Evolutionary conservation across 2,797 vertebrate species (phyloP).

Genomic region (Petrocephalus sullivani): DNA sequence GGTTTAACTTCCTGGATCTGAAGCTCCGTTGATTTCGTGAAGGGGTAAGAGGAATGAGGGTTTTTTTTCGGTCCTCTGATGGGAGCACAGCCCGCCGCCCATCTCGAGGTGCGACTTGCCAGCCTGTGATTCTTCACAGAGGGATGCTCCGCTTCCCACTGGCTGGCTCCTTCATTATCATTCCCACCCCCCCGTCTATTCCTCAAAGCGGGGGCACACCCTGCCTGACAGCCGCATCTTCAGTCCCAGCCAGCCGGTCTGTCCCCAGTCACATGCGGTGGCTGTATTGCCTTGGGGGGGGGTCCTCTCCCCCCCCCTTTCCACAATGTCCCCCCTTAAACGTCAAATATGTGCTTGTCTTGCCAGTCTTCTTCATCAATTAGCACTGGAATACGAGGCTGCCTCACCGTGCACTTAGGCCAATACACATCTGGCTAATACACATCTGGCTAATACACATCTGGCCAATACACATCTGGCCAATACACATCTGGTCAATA

Average conservation of each 20-base stretch:
- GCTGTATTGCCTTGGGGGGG: conserved; percentile 23
- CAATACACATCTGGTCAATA: conserved; percentile 35
- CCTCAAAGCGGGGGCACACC: conserved; percentile 51
- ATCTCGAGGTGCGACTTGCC: conserved; percentile 34
- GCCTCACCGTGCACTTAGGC: conserved; percentile 48
- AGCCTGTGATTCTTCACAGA: conserved; percentile 44
- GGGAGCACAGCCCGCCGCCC: conserved; percentile 17
- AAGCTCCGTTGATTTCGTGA: conserved; percentile 24
- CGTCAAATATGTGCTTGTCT: conserved; percentile 37
- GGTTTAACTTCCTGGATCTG: conserved; percentile 17
- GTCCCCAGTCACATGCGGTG: conserved; percentile 48
- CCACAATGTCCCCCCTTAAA: conserved; percentile 40
- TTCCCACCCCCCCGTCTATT: conserved; percentile 63
- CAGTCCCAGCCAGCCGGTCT: conserved; percentile 44
- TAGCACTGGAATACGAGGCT: conserved; percentile 46
- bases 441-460: too few relatives aligned
- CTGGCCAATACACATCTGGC: conserved; percentile 37
- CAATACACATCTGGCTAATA: conserved; percentile 35
- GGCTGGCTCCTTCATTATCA: conserved; percentile 63
- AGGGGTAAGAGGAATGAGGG: background rate
- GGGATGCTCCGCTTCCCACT: conserved; percentile 51
- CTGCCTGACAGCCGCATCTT: conserved; percentile 68
- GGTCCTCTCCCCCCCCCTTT: conserved; percentile 12
- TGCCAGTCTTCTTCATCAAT: conserved; percentile 38
- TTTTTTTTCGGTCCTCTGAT: background rate